Evolutionary conservation across 2,113 vertebrate genomes (phyloP), one percentile per base, ranked within the genome.

Genomic region (Guaruba guarouba): DNA sequence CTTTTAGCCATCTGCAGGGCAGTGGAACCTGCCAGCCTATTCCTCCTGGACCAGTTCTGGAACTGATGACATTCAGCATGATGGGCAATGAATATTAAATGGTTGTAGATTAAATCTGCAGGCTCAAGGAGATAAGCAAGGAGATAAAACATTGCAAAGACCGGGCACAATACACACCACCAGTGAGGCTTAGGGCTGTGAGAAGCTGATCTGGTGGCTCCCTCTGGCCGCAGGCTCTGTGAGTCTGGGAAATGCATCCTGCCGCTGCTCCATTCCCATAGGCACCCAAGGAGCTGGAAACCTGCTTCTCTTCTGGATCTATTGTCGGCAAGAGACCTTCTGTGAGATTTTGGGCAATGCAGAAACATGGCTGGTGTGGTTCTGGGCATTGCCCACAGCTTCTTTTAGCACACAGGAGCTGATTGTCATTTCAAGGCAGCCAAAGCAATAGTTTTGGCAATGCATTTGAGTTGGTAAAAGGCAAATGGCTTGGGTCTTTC

Each of bases 261-360:
- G 46, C 20, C 39, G 9, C 43, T 86, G 29, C 48, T 82, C 23
- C 11, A 1, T 85, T 85, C 54, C 57, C 1, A 2, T 0, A 35
- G 41, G 15, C 5, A 16, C 31, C 55, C 39, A 55, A 28, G 67
- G 13, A 61, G 9, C 3, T 1, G 2, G 55, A 7, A 64, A 43
- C 3, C 2, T 0, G 0, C 8, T 63, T 49, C 4, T 78, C 80
- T 69, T 39, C 37, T 5, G 3, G 5, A 77, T 31, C 19, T 63
- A 10, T n/a, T 59, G 2, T 59, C 35, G 61, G 55, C 18, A 68
- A 75, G 85, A 79, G n/a, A 15, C 4, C 7, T 92, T 6, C 39
- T 39, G 17, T 44, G 68, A 81, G 48, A 11, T 57, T 73, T 39
- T 17, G 25, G n/a, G 17, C 11, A 43, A 41, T 17, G 19, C 4